These are phyloP conservation scores for Sitta carolinensis DNA, from an alignment of 2,797 vertebrate genomes.

Conservation along the genomic window DNA sequence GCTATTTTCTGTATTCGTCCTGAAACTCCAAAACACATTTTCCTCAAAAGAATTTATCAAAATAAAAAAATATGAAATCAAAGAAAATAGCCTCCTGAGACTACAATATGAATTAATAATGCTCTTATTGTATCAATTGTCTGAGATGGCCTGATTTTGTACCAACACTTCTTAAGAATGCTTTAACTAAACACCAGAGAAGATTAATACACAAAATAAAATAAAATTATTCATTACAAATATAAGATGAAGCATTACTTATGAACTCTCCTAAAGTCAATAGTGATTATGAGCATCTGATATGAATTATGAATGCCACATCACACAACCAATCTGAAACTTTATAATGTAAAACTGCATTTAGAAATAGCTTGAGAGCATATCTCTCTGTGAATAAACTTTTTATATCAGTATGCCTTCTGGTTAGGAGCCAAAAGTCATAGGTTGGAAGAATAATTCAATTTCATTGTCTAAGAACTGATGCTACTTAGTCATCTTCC, in stretches of 20 bases:
- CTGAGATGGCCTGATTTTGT: not conserved
- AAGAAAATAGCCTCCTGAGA: not conserved
- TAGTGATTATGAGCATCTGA: not conserved
- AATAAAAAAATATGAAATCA: not conserved
- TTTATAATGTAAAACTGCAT: not conserved
- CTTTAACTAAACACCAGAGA: not conserved
- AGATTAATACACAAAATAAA: not conserved
- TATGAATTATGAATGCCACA: not conserved
- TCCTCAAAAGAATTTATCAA: not conserved
- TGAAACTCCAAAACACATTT: not conserved
- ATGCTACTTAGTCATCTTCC: slow-evolving; percentile 3
- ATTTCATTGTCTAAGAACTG: not conserved
- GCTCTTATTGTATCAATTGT: not conserved
- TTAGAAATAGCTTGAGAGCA: not conserved
- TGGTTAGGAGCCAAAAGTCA: not conserved
- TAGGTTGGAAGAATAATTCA: slow-evolving; percentile 11
- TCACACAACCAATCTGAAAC: not conserved
- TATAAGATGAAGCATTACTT: not conserved
- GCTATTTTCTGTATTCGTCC: not conserved
- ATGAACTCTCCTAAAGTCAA: not conserved
- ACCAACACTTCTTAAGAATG: not conserved
- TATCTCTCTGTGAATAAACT: not conserved
- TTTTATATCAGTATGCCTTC: not conserved
- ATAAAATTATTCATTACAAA: not conserved
- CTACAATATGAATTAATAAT: not conserved